These are phyloP conservation scores for Monochamus saltuarius DNA, from an alignment of 1,140 invertebrate species.

Conservation along the genomic window DNA sequence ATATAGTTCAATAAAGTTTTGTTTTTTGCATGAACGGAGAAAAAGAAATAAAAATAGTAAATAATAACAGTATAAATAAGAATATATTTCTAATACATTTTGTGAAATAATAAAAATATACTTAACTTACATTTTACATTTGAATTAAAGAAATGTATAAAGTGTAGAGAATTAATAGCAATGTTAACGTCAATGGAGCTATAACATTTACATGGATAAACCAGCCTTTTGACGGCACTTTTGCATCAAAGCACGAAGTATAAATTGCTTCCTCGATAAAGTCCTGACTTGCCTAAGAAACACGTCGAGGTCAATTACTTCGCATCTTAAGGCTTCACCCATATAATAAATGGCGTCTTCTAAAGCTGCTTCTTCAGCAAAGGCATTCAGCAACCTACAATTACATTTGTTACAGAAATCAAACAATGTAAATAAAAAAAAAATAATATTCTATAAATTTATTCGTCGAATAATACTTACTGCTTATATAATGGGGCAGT, in stretches of 20 bases:
- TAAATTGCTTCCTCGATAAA: constrained; percentile 93
- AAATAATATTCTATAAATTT: constrained; percentile 11
- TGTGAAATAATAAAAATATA: too few species aligned
- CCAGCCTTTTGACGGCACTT: constrained; percentile 96
- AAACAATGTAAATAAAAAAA: neutral
- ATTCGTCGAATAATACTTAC: constrained; percentile 52
- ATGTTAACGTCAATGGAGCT: too few species aligned
- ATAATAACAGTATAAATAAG: too few species aligned
- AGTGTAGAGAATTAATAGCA: too few species aligned
- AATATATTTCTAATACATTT: too few species aligned
- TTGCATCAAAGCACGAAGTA: constrained; percentile 91
- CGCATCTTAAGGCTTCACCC: constrained; percentile 90
- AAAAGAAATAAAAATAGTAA: too few species aligned
- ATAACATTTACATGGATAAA: constrained; percentile 16
- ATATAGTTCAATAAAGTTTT: too few species aligned
- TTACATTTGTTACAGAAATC: constrained; percentile 31
- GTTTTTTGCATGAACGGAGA: too few species aligned
- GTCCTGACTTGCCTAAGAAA: constrained; percentile 96
- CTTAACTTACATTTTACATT: too few species aligned
- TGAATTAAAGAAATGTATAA: too few species aligned
- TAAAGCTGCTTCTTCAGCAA: constrained; percentile 95
- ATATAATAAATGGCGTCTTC: constrained; percentile 99
- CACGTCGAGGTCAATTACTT: constrained; percentile 92
- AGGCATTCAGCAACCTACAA: constrained; percentile 84
- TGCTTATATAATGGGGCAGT: constrained; percentile 96